phyloP scores from a whole-genome alignment of 2,113 vertebrate genomes.

The Salminus brasiliensis region DNA sequence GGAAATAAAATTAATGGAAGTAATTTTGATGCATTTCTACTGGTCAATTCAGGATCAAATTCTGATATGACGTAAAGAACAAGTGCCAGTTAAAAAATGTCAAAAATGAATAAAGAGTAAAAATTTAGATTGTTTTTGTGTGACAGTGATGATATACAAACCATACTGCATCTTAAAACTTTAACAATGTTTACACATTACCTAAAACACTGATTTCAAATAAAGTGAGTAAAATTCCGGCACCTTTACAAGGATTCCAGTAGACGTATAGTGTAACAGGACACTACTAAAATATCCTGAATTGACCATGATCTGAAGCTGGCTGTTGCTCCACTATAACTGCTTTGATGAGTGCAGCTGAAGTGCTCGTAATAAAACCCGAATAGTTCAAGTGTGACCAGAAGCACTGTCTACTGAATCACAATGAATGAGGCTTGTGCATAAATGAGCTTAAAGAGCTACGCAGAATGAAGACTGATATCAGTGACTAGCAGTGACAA shows the following conservation, averaged over 20 bases:
- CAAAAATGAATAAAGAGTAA: no score
- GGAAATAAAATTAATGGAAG: no score
- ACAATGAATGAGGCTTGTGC: neutral
- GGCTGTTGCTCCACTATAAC: neutral
- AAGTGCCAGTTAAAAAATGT: no score
- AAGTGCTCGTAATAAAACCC: neutral
- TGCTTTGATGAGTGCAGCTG: neutral
- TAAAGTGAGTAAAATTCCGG: no score
- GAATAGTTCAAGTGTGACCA: neutral
- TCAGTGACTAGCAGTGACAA: neutral
- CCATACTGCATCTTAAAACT: no score
- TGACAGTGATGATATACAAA: no score
- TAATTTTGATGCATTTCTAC: no score
- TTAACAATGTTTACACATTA: no score
- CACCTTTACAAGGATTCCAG: neutral
- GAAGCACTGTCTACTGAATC: neutral
- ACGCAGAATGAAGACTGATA: neutral
- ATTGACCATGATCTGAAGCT: neutral
- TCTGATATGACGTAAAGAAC: no score
- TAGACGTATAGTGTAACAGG: neutral
- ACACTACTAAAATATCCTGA: neutral
- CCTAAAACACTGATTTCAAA: no score
- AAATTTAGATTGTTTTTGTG: no score
- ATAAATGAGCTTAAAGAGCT: neutral
- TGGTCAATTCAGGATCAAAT: no score